These are phyloP conservation scores for Seira musarum DNA, from an alignment of 2,888 invertebrate species.

Conservation along the genomic window DNA sequence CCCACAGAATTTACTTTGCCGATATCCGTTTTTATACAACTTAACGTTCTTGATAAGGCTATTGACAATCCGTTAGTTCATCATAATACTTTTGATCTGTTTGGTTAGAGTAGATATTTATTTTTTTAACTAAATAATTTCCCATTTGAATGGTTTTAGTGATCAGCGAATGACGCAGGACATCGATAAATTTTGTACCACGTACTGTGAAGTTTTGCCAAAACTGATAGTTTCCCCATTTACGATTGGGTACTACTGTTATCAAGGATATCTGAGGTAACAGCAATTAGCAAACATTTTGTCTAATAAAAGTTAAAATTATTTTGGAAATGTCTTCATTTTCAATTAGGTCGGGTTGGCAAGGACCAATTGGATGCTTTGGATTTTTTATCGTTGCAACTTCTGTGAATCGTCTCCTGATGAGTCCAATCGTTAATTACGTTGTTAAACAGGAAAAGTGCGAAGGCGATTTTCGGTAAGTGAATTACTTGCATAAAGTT, in stretches of 20 bases:
- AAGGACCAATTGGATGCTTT: constrained; percentile 75
- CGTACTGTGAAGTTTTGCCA: constrained; percentile 67
- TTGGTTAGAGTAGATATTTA: background rate
- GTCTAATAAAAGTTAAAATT: too few relatives aligned
- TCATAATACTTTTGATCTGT: constrained; percentile 3
- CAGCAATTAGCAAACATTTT: too few relatives aligned
- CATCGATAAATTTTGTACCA: constrained; percentile 66
- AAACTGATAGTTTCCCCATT: constrained; percentile 73
- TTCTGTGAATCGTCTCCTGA: constrained; percentile 75
- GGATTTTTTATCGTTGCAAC: constrained; percentile 75
- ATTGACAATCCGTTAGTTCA: constrained; percentile 68
- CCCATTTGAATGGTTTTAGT: constrained; percentile 41
- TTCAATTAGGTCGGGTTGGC: constrained; percentile 76
- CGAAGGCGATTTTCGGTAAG: constrained; percentile 76
- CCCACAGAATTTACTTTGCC: constrained; percentile 75
- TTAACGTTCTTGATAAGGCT: constrained; percentile 66
- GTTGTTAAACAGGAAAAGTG: constrained; percentile 75
- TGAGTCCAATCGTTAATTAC: constrained; percentile 75
- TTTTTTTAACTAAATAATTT: constrained; percentile 9
- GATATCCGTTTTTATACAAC: constrained; percentile 71
- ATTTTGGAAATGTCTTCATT: too few relatives aligned
- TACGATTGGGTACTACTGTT: constrained; percentile 75
- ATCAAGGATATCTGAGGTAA: constrained; percentile 74
- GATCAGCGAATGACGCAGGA: constrained; percentile 69
- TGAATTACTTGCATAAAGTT: too few relatives aligned